Evolutionary conservation across 2,113 vertebrate genomes (phyloP), one percentile per base, ranked within the genome.

Genomic region (Gavia stellata): DNA sequence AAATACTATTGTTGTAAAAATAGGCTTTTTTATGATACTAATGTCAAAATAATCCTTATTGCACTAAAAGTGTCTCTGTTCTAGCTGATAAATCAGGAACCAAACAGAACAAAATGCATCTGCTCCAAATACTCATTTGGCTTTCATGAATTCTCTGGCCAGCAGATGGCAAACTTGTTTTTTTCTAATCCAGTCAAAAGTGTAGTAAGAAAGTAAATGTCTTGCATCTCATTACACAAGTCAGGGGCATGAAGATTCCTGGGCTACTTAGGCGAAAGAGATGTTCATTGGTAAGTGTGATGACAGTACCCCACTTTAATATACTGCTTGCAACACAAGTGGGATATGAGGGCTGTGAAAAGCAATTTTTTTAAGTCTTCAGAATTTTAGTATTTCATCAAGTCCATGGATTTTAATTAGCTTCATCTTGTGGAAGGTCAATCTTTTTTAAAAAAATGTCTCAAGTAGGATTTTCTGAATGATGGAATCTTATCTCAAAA

Each of bases 161-260:
- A 88, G 90, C 85, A 94, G 96, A 17, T 72, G 96, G 95, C 95
- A 80, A 94, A 75, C 73, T 62, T 5, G 25, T 13, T 36, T 58
- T 40, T 63, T 56, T 3, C 29, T 40, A 33, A 15, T 59, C 3
- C 52, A 20, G 19, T 3, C 14, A 15, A 2, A 61, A 49, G 21
- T 3, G 2, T 2, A 11, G 33, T 1, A 47, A 45, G 72, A 34
- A 50, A n/a, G 70, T 12, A 0, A 6, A 14, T 12, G 33, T 31
- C 36, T 42, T 36, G 20, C 44, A 47, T 6, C 31, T 34, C 31
- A 5, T 3, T 5, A 38, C 58, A 12, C 10, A 14, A n/a, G 65
- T 16, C 61, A 18, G 28, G 81, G 45, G 47, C 52, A 2, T 23
- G 2, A 47, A 3, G 38, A 12, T 8, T 9, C 38, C 50, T 6